Percentiles rank a stretch among this genome's conserved stretches.
Conservation (phyloP, 2,113 vertebrate genomes). For the Phyllostomus hastatus region DNA sequence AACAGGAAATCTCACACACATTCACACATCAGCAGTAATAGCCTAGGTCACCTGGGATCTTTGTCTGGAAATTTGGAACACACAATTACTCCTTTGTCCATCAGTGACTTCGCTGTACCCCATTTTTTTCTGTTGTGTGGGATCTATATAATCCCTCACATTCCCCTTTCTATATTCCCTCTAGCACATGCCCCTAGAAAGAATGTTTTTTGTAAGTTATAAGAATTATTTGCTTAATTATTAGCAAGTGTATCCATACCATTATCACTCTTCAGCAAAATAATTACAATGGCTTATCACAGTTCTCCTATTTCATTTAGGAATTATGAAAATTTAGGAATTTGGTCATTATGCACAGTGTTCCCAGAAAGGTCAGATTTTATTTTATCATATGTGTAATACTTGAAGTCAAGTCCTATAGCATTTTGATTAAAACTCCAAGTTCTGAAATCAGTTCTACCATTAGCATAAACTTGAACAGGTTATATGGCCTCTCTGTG, state of each 20-base stretch:
- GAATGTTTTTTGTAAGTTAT: background rate
- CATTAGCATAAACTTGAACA: background rate
- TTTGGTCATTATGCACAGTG: background rate
- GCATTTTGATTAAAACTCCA: background rate
- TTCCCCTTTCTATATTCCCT: background rate
- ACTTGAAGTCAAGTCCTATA: background rate
- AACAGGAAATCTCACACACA: background rate
- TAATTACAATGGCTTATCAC: background rate
- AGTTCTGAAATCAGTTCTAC: background rate
- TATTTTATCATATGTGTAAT: background rate
- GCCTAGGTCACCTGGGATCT: background rate
- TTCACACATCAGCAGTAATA: background rate
- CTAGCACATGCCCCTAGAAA: background rate
- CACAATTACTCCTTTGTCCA: background rate
- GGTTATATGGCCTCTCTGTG: background rate
- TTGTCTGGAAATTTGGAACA: background rate
- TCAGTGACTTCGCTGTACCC: background rate
- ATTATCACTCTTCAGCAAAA: background rate
- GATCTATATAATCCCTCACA: background rate
- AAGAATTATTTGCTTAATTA: background rate
- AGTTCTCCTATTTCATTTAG: background rate
- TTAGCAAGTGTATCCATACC: background rate
- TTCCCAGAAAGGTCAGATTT: background rate
- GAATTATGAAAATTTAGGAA: background rate
- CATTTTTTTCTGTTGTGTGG: background rate